Base-by-base conservation (phyloP, 2,888 invertebrate genomes). In the Horisme vitalbata region DNA sequence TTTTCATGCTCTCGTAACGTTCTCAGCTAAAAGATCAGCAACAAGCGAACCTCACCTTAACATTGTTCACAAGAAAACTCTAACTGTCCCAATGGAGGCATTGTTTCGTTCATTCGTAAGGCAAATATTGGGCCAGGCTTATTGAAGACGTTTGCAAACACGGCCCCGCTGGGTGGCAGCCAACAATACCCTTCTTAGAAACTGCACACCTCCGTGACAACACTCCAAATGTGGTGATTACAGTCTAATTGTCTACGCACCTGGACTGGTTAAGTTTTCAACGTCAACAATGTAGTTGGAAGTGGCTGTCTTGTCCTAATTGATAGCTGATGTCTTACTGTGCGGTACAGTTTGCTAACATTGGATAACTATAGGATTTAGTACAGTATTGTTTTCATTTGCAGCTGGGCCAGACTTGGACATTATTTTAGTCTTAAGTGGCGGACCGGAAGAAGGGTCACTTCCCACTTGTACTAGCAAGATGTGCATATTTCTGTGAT, bases 81-180 rank as follows among this genome's bases (percentile, higher is more conserved):
- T 79, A 82, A 82, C 83, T 83, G 87, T 84, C 82, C 83, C 81
- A 71, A 68, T 71, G 71, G 73, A 65, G 71, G 79, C 77, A 79
- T 88, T 89, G 88, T 88, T 87, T 88, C 81, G 73, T 83, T 83
- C 83, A 83, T 82, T 83, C 87, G 75, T 71, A 85, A 70, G 65
- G 83, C 87, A 88, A 89, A 89, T 88, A 88, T 87, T 88, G 85
- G 79, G 69, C 62, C 77, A 72, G 69, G 68, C 68, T 75, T 76
- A 83, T 87, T 83, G 77, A 81, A 76, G 55, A 60, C 76, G 86
- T 83, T 87, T 86, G 86, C 87, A 88, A 88, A 89, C 88, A 88
- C 60, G 52, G 58, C 59, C 68, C 79, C 79, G 75, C 84, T 85
- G 86, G 88, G 88, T 87, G 88, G 88, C 79, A 57, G 58, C 68